Evolutionary conservation across 2,113 vertebrate genomes (phyloP).

Genomic region (Loxodonta africana): DNA sequence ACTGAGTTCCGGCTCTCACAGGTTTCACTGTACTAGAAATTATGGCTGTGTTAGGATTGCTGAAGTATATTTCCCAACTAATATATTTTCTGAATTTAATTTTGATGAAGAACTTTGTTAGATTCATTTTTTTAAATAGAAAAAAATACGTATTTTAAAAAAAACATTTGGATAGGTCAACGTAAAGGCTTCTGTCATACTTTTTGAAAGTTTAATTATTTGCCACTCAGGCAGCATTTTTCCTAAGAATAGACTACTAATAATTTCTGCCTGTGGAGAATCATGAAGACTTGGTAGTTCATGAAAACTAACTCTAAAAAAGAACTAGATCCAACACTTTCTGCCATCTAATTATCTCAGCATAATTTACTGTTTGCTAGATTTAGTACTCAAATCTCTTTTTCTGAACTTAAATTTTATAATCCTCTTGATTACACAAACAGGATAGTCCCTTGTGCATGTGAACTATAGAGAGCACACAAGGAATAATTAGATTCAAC

Average conservation of each 20-base stretch:
- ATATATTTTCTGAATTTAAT: constrained; percentile 55
- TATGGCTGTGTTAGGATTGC: not conserved
- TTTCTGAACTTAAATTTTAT: constrained; percentile 64
- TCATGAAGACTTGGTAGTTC: constrained; percentile 80
- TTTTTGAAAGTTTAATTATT: constrained; percentile 80
- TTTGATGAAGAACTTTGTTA: constrained; percentile 40
- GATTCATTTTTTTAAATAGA: constrained; percentile 57
- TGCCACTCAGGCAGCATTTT: constrained; percentile 77
- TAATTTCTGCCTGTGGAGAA: constrained; percentile 85
- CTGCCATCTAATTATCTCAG: constrained; percentile 77
- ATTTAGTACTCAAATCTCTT: constrained; percentile 75
- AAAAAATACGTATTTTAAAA: constrained; percentile 49
- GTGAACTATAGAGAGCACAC: constrained; percentile 40
- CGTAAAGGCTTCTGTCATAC: constrained; percentile 75
- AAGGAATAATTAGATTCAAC: constrained; percentile 78
- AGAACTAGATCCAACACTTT: constrained; percentile 75
- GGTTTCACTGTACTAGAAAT: not conserved
- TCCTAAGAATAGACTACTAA: constrained; percentile 86
- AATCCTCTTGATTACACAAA: constrained; percentile 71
- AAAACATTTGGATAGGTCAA: constrained; percentile 74
- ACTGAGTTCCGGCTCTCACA: not conserved
- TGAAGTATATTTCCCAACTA: constrained; percentile 12
- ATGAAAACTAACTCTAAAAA: constrained; percentile 82
- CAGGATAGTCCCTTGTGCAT: constrained; percentile 51
- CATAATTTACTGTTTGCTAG: constrained; percentile 81